A percentile compares a stretch with the other conserved stretches of the same genome.
Evolutionary conservation across 2,113 vertebrate genomes (phyloP).

Genomic region (Oncorhynchus kisutch): DNA sequence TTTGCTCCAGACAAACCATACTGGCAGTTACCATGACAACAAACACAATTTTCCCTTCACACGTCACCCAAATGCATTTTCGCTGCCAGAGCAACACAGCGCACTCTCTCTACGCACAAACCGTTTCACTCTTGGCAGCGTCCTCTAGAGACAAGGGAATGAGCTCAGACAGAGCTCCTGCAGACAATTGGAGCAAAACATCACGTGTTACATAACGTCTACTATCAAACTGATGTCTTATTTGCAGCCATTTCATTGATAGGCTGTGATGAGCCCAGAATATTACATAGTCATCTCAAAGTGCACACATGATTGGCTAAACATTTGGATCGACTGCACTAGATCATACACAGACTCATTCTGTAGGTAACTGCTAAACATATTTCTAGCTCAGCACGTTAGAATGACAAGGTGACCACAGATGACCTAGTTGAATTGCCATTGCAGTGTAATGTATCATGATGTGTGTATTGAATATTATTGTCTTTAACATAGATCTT

Average conservation of each 20-base stretch:
- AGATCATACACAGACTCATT: not conserved
- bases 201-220: constrained; percentile 46
- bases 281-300: not conserved
- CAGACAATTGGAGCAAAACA: constrained; percentile 24
- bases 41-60: constrained; percentile 73
- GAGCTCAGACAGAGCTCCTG: constrained; percentile 46
- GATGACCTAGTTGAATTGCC: constrained; percentile 13
- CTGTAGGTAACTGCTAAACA: not conserved
- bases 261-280: not conserved
- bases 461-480: too few species aligned
- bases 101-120: constrained; percentile 21
- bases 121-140: constrained; percentile 38
- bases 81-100: constrained; percentile 44
- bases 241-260: constrained; percentile 22
- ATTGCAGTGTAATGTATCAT: constrained; percentile 5
- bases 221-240: constrained; percentile 2
- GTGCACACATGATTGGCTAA: not conserved
- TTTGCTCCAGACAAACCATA: constrained; percentile 65
- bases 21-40: constrained; percentile 82
- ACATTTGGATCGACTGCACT: not conserved
- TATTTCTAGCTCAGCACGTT: not conserved
- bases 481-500: too few species aligned
- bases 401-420: constrained; percentile 1
- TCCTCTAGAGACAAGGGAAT: constrained; percentile 50
- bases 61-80: constrained; percentile 67